These are phyloP conservation scores for Mactromeris polynyma DNA, from an alignment of 2,888 invertebrate genomes.

Conservation along the genomic window DNA sequence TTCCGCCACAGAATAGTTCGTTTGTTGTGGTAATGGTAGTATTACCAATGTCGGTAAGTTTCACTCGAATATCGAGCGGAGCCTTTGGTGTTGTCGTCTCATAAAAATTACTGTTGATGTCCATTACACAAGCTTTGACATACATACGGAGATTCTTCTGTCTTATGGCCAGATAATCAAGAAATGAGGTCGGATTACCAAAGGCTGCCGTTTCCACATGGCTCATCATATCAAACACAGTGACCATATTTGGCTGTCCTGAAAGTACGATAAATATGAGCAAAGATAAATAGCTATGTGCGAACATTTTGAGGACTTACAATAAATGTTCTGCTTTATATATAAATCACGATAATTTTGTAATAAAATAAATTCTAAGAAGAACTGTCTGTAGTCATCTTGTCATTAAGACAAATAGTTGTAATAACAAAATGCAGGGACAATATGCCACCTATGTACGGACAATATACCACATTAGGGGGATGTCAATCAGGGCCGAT, in stretches of 20 bases:
- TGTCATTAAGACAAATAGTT: no score
- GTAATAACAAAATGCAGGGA: no score
- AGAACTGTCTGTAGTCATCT: no score
- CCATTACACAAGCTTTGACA: constrained; percentile 77
- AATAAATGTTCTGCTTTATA: no score
- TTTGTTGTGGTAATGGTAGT: constrained; percentile 76
- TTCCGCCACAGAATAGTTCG: constrained; percentile 74
- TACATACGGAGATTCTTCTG: constrained; percentile 76
- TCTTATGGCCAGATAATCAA: constrained; percentile 76
- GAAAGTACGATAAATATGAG: constrained; percentile 31
- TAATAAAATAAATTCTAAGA: no score
- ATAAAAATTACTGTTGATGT: constrained; percentile 80
- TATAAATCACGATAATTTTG: no score
- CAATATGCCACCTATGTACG: no score
- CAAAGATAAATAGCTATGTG: no score
- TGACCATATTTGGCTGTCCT: constrained; percentile 82
- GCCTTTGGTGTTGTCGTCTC: constrained; percentile 82
- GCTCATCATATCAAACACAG: constrained; percentile 81
- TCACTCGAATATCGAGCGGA: constrained; percentile 77
- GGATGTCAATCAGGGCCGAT: no score
- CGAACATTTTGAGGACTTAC: no score
- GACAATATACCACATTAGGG: no score
- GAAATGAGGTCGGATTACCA: constrained; percentile 72
- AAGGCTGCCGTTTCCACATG: constrained; percentile 82
- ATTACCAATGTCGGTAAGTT: constrained; percentile 76